These are phyloP conservation scores for Sprattus sprattus DNA, from an alignment of 2,113 vertebrate genomes.

Conservation along the genomic window DNA sequence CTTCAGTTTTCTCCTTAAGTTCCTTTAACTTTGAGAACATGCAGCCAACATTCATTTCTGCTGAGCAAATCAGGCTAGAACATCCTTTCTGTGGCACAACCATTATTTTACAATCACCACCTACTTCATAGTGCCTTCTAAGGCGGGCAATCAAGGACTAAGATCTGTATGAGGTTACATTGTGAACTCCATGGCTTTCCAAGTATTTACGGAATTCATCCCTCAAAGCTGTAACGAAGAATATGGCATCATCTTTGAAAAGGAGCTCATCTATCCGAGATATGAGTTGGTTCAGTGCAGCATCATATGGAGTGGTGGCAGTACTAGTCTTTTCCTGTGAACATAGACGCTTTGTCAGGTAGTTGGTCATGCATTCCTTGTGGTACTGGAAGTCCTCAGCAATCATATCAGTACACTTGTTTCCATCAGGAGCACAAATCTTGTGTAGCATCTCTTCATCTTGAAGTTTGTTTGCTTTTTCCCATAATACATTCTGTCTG, in stretches of 20 bases:
- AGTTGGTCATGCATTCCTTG: slow-evolving; percentile 33
- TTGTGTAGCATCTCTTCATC: slow-evolving; percentile 34
- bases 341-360: slow-evolving; percentile 28
- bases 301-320: slow-evolving; percentile 29
- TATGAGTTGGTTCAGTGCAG: slow-evolving; percentile 18
- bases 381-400: slow-evolving; percentile 30
- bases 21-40: slow-evolving; percentile 21
- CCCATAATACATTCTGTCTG: slow-evolving; percentile 22
- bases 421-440: slow-evolving; percentile 32
- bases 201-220: slow-evolving; percentile 30
- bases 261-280: slow-evolving; percentile 11
- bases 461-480: slow-evolving; percentile 34
- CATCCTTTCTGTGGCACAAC: slow-evolving; percentile 30
- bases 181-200: slow-evolving; percentile 3
- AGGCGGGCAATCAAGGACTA: slow-evolving; percentile 18
- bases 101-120: slow-evolving; percentile 22
- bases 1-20: slow-evolving; percentile 17
- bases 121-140: slow-evolving; percentile 25
- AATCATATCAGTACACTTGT: slow-evolving; percentile 35
- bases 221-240: slow-evolving; percentile 23
- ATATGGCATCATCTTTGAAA: slow-evolving; percentile 20
- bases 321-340: slow-evolving; percentile 29
- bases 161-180: slow-evolving; percentile 21
- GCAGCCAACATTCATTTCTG: slow-evolving; percentile 25
- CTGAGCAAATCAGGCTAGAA: slow-evolving; percentile 27